A percentile compares a stretch with the other conserved stretches of the same genome.
phyloP scores from a whole-genome alignment of 2,888 invertebrate species.

The Amorpha juglandis region DNA sequence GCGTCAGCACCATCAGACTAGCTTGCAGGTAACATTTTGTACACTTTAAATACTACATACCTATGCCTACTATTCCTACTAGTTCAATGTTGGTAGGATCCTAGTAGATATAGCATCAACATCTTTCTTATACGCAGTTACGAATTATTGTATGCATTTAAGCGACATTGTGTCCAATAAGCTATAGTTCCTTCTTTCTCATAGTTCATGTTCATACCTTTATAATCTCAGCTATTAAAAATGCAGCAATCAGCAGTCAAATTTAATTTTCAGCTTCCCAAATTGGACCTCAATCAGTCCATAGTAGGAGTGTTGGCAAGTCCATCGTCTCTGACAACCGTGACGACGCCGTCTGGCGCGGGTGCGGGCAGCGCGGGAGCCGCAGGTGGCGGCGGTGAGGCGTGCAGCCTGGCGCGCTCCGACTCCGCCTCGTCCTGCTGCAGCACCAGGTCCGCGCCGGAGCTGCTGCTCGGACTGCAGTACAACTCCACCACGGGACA shows the following conservation, averaged over 20 bases:
- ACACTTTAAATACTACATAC: not conserved
- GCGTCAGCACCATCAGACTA: constrained; percentile 75
- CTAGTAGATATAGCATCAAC: too few relatives aligned
- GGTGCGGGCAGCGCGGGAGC: constrained; percentile 32
- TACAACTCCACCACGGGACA: constrained; percentile 97
- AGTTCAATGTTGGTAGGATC: too few relatives aligned
- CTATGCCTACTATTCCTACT: too few relatives aligned
- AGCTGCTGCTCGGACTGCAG: constrained; percentile 94
- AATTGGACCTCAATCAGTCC: constrained; percentile 63
- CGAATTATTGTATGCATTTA: too few relatives aligned
- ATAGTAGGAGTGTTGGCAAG: constrained; percentile 69
- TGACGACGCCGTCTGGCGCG: constrained; percentile 50
- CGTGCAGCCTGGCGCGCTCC: constrained; percentile 92
- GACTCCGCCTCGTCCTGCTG: constrained; percentile 97
- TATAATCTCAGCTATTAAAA: too few relatives aligned
- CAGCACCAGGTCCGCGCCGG: constrained; percentile 95
- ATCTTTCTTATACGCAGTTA: too few relatives aligned
- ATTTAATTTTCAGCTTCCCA: constrained; percentile 60
- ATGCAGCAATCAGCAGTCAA: too few relatives aligned
- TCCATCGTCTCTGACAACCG: constrained; percentile 67
- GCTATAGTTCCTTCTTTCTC: too few relatives aligned
- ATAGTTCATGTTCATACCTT: too few relatives aligned
- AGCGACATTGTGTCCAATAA: too few relatives aligned
- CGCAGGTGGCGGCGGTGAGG: constrained; percentile 57
- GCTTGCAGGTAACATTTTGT: constrained; percentile 52